Evolutionary conservation across 2,113 vertebrate genomes (phyloP), one percentile per base, ranked within the genome.

Genomic region (Vombatus ursinus): DNA sequence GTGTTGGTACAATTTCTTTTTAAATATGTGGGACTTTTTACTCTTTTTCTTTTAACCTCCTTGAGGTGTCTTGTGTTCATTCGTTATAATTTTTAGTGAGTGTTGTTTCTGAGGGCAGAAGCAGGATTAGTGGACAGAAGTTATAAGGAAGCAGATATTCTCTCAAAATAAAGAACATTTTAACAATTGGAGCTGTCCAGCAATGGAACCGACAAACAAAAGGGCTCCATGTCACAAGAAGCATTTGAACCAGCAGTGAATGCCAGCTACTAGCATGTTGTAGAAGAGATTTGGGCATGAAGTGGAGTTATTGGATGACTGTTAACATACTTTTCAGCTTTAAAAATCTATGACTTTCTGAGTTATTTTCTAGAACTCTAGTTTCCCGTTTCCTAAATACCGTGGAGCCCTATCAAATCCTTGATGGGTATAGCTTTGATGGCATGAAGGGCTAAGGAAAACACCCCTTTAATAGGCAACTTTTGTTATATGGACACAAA

Each of bases 321-420:
- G 68, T n/a, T 44, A 77, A 37, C 31, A n/a, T 77, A 77, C 26
- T 92, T 54, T 31, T 9, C 8, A 84, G 0, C 61, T 92, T 96
- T 93, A 91, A 50, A 47, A 92, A 90, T 44, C 51, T 31, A 26
- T 93, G 25, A 90, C 68, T 96, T 48, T 54, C 37, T 89, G n/a
- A 90, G 91, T 93, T 50, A 47, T 95, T 96, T 92, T 90, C 52
- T 51, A 90, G 48, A 94, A 91, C 7, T 57, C 10, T 77, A n/a
- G 28, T 61, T 61, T 61, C 57, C 14, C n/a, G 37, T 77, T 77
- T 77, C 37, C 50, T 77, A 90, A 94, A 52, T 31, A 22, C 37
- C 94, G 61, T 50, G 49, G 11, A 91, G 95, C 89, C 47, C 89
- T 95, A 91, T 57, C 92, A 77, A 77, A n/a, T 19, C 16, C 37